Percentiles rank a stretch among this genome's conserved stretches.
phyloP scores from a whole-genome alignment of 1,140 invertebrate genomes.

The Colletes latitarsis region DNA sequence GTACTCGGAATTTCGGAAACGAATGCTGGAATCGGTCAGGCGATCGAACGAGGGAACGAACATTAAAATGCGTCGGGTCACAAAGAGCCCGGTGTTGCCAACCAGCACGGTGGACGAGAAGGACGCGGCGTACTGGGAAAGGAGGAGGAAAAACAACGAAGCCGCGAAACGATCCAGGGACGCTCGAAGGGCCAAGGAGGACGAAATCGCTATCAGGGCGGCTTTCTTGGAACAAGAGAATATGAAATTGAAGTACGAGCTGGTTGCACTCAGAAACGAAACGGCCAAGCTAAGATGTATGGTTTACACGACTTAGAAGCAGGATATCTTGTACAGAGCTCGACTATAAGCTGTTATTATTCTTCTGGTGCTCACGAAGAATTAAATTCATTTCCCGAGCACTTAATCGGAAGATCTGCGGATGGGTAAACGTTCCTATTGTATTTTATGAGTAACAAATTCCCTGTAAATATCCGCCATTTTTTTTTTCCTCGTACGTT shows the following conservation, averaged over 20 bases:
- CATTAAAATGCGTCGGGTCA: conserved; percentile 84
- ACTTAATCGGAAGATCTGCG: background rate
- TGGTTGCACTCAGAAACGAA: conserved; percentile 84
- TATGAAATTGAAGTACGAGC: conserved; percentile 84
- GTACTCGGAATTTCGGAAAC: conserved; percentile 85
- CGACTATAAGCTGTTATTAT: conserved; percentile 1
- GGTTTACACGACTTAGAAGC: conserved; percentile 74
- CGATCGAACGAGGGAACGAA: conserved; percentile 84
- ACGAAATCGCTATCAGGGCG: conserved; percentile 94
- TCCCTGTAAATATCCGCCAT: background rate
- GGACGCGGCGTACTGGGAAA: conserved; percentile 93
- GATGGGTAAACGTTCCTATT: conserved; percentile 2
- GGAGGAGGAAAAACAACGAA: conserved; percentile 95
- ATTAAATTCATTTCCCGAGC: background rate
- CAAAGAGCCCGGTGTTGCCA: conserved; percentile 65
- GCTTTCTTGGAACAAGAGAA: conserved; percentile 93
- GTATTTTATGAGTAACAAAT: background rate
- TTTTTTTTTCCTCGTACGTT: background rate
- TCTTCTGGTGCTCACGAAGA: background rate
- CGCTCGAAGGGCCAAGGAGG: conserved; percentile 93
- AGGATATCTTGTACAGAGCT: background rate
- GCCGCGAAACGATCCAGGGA: conserved; percentile 97
- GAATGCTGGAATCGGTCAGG: conserved; percentile 85
- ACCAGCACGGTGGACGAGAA: conserved; percentile 81
- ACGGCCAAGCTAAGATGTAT: conserved; percentile 82